These are phyloP conservation scores for Lobophora halterata DNA, from an alignment of 2,888 invertebrate genomes.

Conservation along the genomic window DNA sequence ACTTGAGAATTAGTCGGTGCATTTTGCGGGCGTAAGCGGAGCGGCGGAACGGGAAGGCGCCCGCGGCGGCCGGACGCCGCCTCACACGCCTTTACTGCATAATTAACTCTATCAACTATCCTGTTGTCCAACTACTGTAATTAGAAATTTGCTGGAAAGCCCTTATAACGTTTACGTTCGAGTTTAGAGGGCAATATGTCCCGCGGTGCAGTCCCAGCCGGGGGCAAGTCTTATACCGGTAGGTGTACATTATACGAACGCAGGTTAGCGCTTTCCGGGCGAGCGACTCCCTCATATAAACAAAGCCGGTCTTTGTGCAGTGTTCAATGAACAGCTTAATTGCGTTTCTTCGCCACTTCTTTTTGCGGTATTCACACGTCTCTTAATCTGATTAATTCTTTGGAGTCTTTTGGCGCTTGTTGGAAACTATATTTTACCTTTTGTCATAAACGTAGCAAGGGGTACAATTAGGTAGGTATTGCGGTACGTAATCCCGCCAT, in stretches of 20 bases:
- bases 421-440: conserved; percentile 19
- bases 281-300: conserved; percentile 57
- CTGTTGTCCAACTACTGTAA: conserved; percentile 58
- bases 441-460: conserved; percentile 24
- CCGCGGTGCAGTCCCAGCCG: conserved; percentile 18
- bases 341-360: conserved; percentile 64
- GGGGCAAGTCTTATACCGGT: conserved; percentile 26
- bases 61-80: conserved; percentile 51
- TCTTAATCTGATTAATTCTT: conserved; percentile 56
- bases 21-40: conserved; percentile 57
- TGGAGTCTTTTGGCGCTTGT: conserved; percentile 12
- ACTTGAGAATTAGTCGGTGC: conserved; percentile 72
- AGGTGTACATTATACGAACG: conserved; percentile 33
- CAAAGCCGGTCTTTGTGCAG: conserved; percentile 60
- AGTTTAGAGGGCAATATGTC: conserved; percentile 19
- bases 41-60: conserved; percentile 44
- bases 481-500: conserved; percentile 39
- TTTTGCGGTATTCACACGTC: conserved; percentile 54
- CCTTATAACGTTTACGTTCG: conserved; percentile 51
- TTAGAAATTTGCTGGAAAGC: conserved; percentile 65
- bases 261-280: conserved; percentile 50
- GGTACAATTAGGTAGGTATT: conserved; percentile 28
- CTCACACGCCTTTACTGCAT: conserved; percentile 49
- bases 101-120: conserved; percentile 76
- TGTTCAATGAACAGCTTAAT: conserved; percentile 74